Evolutionary conservation across 2,797 vertebrate species (phyloP).

Genomic region (Botia almorhae): DNA sequence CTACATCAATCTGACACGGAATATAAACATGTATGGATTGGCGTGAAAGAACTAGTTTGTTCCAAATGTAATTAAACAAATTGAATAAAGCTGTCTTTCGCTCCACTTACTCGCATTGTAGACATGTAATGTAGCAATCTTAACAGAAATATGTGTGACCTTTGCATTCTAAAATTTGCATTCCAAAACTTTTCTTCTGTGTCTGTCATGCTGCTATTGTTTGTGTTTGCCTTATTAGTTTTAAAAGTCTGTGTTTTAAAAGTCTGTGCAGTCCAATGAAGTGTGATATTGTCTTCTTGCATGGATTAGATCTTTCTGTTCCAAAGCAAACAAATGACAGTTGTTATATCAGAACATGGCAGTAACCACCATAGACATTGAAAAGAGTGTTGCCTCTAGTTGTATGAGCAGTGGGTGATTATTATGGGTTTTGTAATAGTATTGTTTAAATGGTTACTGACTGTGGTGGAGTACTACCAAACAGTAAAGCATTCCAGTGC

Average conservation of each 20-base stretch:
- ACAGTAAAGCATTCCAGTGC: not conserved
- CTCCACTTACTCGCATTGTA: not conserved
- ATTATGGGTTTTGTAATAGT: not conserved
- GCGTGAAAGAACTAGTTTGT: not conserved
- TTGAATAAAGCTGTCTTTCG: not conserved
- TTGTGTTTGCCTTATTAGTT: slow-evolving; percentile 21
- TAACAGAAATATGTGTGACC: not conserved
- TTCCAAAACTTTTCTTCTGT: not conserved
- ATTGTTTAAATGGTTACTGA: too few species aligned
- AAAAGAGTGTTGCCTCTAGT: not conserved
- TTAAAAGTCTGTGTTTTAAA: slow-evolving; percentile 19
- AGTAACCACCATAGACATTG: not conserved
- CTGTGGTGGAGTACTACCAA: too few species aligned
- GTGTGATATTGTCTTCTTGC: slow-evolving; percentile 21
- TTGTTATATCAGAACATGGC: not conserved
- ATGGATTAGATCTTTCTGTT: not conserved
- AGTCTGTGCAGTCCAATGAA: slow-evolving; percentile 4
- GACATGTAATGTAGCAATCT: not conserved
- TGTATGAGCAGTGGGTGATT: not conserved
- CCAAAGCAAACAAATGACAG: not conserved
- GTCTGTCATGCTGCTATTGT: slow-evolving; percentile 8
- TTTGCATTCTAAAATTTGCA: not conserved
- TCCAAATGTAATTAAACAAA: not conserved
- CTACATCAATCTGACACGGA: not conserved
- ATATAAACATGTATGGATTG: not conserved